A percentile compares a stretch with the other conserved stretches of the same genome.
These are phyloP conservation scores for Mus minutoides DNA, from an alignment of 2,797 vertebrate species.

Conservation along the genomic window DNA sequence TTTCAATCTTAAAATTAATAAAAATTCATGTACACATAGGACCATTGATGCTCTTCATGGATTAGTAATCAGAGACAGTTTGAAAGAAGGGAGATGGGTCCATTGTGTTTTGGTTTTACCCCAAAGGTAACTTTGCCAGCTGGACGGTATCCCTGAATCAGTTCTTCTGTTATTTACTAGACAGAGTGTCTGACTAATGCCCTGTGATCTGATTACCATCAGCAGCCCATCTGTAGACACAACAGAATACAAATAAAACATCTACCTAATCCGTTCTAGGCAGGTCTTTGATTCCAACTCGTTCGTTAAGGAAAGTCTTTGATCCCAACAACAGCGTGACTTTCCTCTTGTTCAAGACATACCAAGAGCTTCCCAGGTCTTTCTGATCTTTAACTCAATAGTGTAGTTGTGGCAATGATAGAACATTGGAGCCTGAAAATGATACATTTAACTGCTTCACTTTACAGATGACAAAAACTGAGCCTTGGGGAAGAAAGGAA, in stretches of 20 bases:
- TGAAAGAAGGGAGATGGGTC: not conserved
- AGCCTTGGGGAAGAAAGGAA: not conserved
- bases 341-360: not conserved
- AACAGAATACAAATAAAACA: slow-evolving; percentile 65
- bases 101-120: not conserved
- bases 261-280: not conserved
- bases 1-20: slow-evolving; percentile 37
- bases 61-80: slow-evolving; percentile 23
- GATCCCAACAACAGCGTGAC: not conserved
- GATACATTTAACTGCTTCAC: slow-evolving; percentile 9
- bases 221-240: slow-evolving; percentile 52
- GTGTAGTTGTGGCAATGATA: not conserved
- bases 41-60: not conserved
- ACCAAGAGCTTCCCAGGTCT: not conserved
- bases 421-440: not conserved
- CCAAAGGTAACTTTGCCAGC: slow-evolving; percentile 44
- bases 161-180: slow-evolving; percentile 53
- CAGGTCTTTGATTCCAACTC: not conserved
- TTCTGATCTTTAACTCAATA: not conserved
- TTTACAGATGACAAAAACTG: slow-evolving; percentile 53
- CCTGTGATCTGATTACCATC: slow-evolving; percentile 54
- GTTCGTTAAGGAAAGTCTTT: not conserved
- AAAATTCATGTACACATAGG: not conserved
- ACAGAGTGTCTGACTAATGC: slow-evolving; percentile 70
- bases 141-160: slow-evolving; percentile 31